Conservation (phyloP, 1,140 invertebrate genomes). For the Hermatobates lingyangjiaoensis region DNA sequence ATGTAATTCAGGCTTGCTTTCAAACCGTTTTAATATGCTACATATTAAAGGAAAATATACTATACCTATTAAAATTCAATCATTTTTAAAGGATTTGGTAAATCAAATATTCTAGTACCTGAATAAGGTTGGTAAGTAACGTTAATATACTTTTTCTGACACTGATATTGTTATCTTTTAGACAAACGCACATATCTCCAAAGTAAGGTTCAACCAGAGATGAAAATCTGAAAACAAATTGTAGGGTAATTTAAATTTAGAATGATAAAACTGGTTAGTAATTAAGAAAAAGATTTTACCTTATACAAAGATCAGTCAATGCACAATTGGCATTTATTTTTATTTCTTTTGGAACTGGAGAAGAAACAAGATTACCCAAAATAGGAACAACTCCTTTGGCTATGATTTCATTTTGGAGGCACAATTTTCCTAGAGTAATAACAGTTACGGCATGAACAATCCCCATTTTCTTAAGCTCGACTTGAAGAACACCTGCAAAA, state of each 20-base stretch:
- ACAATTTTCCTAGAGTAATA: constrained; percentile 29
- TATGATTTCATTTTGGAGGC: constrained; percentile 30
- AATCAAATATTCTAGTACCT: neutral
- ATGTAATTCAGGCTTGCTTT: too few relatives aligned
- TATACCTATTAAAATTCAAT: too few relatives aligned
- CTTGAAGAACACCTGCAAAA: too few relatives aligned
- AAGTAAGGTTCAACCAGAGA: neutral
- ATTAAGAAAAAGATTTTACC: neutral
- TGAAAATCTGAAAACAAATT: constrained; percentile 1
- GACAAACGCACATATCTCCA: constrained; percentile 3
- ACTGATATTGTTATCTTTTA: neutral
- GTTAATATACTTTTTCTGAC: neutral
- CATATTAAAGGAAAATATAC: too few relatives aligned
- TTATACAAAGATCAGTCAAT: constrained; percentile 19
- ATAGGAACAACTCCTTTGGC: constrained; percentile 31
- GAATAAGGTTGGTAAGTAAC: neutral
- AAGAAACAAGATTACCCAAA: constrained; percentile 27
- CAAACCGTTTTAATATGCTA: too few relatives aligned
- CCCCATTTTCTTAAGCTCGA: too few relatives aligned
- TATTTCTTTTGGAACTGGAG: constrained; percentile 25
- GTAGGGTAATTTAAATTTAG: neutral
- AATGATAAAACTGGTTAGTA: neutral
- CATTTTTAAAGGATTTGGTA: too few relatives aligned
- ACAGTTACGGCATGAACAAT: constrained; percentile 18
- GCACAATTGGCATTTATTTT: constrained; percentile 40